Evolutionary conservation across 2,888 invertebrate genomes (phyloP), one percentile per base, ranked within the genome.

Genomic region (Caenorhabditis sulstoni): DNA sequence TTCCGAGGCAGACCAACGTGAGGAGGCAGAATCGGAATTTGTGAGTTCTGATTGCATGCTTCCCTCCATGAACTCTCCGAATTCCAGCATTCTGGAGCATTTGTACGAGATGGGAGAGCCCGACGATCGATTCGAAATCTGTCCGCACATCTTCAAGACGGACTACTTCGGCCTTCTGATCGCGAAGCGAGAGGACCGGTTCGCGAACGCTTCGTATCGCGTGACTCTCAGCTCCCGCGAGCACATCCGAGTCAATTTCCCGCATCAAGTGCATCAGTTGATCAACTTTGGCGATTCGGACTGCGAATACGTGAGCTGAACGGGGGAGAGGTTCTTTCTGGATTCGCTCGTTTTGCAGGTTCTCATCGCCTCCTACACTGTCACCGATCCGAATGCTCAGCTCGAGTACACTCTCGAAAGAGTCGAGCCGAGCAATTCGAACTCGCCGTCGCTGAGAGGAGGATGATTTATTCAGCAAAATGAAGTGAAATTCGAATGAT

Each of bases 81-180:
- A 18, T 57, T 65, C 22, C 53, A 79, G 79, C 41, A 61, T 71
- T 50, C 66, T 79, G n/a, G 66, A 68, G 50, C 52, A 73, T 23
- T 50, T 81, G 1, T 81, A 65, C 55, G 18, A 44, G 11, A n/a
- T 77, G n/a, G 77, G 73, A 8, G 70, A 55, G 39, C 57, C 53
- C 20, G 52, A 77, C 11, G 41, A 52, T n/a, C 23, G 55, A 0
- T 71, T 50, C 20, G 67, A 57, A 35, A 50, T 81, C 11, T 57
- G 61, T 11, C 73, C 74, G 8, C 55, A 41, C 12, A 14, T 74
- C 0, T 81, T 74, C 50, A 62, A 58, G 41, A 66, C 73, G 0
- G 77, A 81, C 12, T 81, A 81, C 41, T 81, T 81, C 22, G 81
- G 81, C 4, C 22, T 81, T 22, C 16, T 78, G 49, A 73, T 81